These are phyloP conservation scores for Ophion costatus DNA, from an alignment of 2,888 invertebrate species.

Conservation along the genomic window DNA sequence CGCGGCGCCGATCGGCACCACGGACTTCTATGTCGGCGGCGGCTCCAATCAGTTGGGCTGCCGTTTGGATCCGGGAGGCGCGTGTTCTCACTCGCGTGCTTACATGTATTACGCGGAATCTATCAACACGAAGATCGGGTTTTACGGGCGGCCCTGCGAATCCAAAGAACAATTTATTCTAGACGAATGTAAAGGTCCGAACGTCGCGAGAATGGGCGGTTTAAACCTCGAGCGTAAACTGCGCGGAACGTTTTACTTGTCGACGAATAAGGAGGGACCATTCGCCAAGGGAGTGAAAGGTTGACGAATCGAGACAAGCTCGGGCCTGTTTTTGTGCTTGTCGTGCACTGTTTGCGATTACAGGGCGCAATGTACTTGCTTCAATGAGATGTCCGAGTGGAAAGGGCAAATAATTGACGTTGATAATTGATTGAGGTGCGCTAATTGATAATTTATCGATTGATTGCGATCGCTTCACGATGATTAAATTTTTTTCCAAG, in stretches of 20 bases:
- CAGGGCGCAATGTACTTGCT: background rate
- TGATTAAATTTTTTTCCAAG: background rate
- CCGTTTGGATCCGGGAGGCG: background rate
- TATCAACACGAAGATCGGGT: background rate
- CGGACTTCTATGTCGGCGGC: constrained; percentile 41
- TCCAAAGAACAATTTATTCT: background rate
- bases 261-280: background rate
- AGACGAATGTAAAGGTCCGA: background rate
- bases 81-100: constrained; percentile 33
- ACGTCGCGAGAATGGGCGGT: constrained; percentile 15
- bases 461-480: background rate
- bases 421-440: no score
- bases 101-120: constrained; percentile 32
- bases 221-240: background rate
- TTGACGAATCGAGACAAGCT: background rate
- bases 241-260: constrained; percentile 8
- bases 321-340: no score
- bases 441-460: background rate
- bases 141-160: background rate
- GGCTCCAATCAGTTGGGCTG: constrained; percentile 13
- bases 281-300: constrained; percentile 1
- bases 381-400: no score
- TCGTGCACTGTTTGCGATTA: background rate
- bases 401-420: no score
- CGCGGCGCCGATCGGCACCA: constrained; percentile 9